Evolutionary conservation across 2,888 invertebrate genomes (phyloP), one percentile per base, ranked within the genome.

Genomic region (Dugesia japonica): DNA sequence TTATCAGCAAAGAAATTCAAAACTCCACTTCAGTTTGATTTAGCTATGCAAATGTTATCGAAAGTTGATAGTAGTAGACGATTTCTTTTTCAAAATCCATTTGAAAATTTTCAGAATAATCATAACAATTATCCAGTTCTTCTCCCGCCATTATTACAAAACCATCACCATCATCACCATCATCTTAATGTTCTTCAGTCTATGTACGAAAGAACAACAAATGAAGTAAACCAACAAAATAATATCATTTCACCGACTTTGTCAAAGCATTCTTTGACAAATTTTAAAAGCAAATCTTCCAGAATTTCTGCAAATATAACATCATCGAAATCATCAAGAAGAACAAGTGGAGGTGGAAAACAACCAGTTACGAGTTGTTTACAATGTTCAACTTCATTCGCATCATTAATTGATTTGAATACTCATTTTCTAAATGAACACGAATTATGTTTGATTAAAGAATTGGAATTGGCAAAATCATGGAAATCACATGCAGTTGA

Each of bases 351-450:
- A 56, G 75, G 75, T 17, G 75, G 75, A 33, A 75, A 75, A 23
- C 75, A 75, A 71, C 75, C 75, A n/a, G 42, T 77, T 9, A 77
- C 77, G 26, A 28, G 38, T 20, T 77, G 77, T 27, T 28, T 42
- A 20, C 77, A 83, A 77, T 84, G 84, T 78, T 81, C 82, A 76
- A 79, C 81, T 71, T 81, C 81, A 78, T 82, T 83, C 79, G 80
- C 79, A 72, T 80, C 81, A 28, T 80, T 83, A 71, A 82, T 82
- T 73, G 82, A 82, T 31, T 80, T 83, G n/a, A 84, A 83, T 79
- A 80, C 80, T 42, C 84, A 84, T 80, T 84, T 83, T 78, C 76
- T 80, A 33, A 28, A 74, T 31, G 74, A 75, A 72, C 84, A 84
- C 79, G 75, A 80, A 28, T 80, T 81, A 38, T 77, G 77, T 17